phyloP scores from a whole-genome alignment of 2,113 vertebrate species.

The Etheostoma spectabile region DNA sequence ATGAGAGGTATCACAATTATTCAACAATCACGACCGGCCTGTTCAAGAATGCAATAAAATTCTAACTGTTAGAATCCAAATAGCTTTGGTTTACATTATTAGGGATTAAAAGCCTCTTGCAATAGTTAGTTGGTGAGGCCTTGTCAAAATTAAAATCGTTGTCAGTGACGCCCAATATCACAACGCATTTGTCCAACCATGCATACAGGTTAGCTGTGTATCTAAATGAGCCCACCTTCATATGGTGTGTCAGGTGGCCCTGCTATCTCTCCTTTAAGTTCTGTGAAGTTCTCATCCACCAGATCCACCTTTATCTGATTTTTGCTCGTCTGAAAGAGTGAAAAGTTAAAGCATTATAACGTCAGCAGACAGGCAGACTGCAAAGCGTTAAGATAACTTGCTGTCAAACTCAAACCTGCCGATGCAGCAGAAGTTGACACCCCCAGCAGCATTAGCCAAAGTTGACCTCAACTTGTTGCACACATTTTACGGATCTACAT shows the following conservation, averaged over 20 bases:
- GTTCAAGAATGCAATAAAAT: not conserved
- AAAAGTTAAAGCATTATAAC: constrained; percentile 25
- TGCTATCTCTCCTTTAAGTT: constrained; percentile 99
- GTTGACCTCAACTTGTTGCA: constrained; percentile 69
- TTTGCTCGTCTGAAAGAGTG: constrained; percentile 94
- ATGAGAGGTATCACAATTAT: not conserved
- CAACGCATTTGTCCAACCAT: constrained; percentile 3
- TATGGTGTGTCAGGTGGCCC: constrained; percentile 99
- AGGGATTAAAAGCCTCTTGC: not conserved
- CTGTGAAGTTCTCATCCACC: constrained; percentile 99
- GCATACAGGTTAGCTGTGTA: constrained; percentile 10
- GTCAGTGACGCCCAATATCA: constrained; percentile 4
- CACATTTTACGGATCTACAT: constrained; percentile 6
- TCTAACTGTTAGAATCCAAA: not conserved
- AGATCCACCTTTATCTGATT: constrained; percentile 99
- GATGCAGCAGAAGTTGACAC: constrained; percentile 63
- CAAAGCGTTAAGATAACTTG: constrained; percentile 39
- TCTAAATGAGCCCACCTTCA: constrained; percentile 87
- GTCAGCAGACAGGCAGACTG: constrained; percentile 18
- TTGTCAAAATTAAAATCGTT: not conserved
- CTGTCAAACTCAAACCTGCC: constrained; percentile 64
- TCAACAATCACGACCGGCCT: not conserved
- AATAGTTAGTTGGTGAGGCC: not conserved
- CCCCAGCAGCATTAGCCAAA: constrained; percentile 37
- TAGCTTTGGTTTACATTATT: not conserved